A percentile compares a stretch with the other conserved stretches of the same genome.
Conservation (phyloP, 2,113 vertebrate species). For the Upupa epops region DNA sequence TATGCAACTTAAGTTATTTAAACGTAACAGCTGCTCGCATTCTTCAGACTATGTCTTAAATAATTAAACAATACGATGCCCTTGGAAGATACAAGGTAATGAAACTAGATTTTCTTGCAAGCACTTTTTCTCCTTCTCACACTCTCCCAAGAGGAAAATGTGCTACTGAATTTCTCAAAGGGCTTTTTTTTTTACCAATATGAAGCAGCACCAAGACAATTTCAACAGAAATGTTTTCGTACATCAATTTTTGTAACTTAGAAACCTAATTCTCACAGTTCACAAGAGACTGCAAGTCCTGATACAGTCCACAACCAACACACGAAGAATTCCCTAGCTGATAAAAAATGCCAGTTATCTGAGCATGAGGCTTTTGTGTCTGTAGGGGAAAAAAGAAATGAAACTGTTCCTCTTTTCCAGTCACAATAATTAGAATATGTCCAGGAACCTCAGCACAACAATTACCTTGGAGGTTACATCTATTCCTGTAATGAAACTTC, state of each 20-base stretch:
- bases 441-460: not conserved
- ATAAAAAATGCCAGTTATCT: not conserved
- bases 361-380: not conserved
- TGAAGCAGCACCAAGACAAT: not conserved
- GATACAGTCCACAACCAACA: not conserved
- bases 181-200: not conserved
- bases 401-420: not conserved
- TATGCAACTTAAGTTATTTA: not conserved
- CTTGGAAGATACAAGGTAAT: not conserved
- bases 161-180: not conserved
- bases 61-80: not conserved
- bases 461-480: slow-evolving; percentile 96
- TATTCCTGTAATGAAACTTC: slow-evolving; percentile 97
- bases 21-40: not conserved
- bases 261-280: not conserved
- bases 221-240: not conserved
- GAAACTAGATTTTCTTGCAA: not conserved
- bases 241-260: not conserved
- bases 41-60: not conserved
- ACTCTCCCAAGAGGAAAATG: not conserved
- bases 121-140: not conserved
- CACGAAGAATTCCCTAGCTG: not conserved
- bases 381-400: not conserved
- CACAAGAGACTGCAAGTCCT: not conserved
- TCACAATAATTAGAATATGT: slow-evolving; percentile 30